phyloP scores from a whole-genome alignment of 2,113 vertebrate species.

The Cervus canadensis region DNA sequence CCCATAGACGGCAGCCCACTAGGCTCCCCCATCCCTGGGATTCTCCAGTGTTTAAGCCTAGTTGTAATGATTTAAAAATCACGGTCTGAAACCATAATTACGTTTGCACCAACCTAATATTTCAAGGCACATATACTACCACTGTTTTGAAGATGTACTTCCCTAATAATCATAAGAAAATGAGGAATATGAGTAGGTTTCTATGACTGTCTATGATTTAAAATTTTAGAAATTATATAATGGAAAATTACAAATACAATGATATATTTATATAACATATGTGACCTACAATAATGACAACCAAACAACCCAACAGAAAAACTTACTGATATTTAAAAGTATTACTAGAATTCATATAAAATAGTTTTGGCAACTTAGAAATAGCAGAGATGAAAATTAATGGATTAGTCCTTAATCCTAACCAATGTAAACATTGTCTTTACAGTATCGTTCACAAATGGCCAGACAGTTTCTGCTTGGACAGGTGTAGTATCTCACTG shows the following conservation, averaged over 20 bases:
- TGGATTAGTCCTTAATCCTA: neutral
- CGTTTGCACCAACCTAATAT: neutral
- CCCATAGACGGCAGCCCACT: neutral
- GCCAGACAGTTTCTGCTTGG: neutral
- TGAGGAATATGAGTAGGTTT: neutral
- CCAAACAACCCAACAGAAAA: neutral
- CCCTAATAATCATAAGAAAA: neutral
- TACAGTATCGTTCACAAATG: neutral
- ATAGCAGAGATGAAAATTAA: neutral
- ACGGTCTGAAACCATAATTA: neutral
- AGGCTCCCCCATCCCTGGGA: neutral
- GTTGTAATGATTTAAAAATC: neutral
- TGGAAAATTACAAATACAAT: neutral
- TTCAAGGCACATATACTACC: neutral
- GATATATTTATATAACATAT: neutral
- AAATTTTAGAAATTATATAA: neutral
- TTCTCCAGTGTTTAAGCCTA: neutral
- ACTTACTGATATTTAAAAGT: neutral
- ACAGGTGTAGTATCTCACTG: neutral
- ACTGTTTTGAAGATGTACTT: neutral
- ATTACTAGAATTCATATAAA: neutral
- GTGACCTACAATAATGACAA: neutral
- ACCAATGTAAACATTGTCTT: neutral
- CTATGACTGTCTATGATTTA: neutral
- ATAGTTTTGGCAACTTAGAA: neutral